These are phyloP conservation scores for Apostichopus californicus DNA, from an alignment of 35 echinoderm and acorn worm species.

Conservation along the genomic window DNA sequence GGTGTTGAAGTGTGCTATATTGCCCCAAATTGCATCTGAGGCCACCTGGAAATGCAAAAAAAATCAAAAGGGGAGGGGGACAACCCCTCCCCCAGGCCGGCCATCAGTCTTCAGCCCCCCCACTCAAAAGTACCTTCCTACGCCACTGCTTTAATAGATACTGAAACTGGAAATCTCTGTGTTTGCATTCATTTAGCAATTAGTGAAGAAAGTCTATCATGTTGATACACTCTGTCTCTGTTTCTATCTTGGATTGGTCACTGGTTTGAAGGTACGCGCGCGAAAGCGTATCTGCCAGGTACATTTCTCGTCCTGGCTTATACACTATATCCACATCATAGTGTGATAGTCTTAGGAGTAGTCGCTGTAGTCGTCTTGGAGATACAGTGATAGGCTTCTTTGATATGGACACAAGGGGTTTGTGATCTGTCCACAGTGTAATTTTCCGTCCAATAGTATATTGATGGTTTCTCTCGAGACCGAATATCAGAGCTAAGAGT, in stretches of 20 bases:
- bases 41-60: too few relatives aligned
- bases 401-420: conserved; percentile 59
- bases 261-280: conserved; percentile 29
- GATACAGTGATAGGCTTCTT: conserved; percentile 56
- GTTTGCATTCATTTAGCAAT: neutral
- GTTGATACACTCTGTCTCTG: conserved; percentile 61
- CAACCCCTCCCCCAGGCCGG: too few relatives aligned
- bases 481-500: conserved; percentile 69
- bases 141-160: neutral
- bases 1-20: too few relatives aligned
- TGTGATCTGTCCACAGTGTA: conserved; percentile 68
- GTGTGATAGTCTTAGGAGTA: conserved; percentile 61
- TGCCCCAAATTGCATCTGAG: too few relatives aligned
- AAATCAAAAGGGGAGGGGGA: too few relatives aligned
- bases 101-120: too few relatives aligned
- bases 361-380: conserved; percentile 60
- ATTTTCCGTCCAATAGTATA: conserved; percentile 66
- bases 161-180: neutral
- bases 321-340: conserved; percentile 72
- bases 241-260: conserved; percentile 32
- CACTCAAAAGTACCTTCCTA: too few relatives aligned
- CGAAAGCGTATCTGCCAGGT: conserved; percentile 65
- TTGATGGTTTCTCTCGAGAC: conserved; percentile 62
- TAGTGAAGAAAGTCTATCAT: conserved; percentile 33
- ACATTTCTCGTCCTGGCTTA: conserved; percentile 66